Base-by-base conservation (phyloP, 1,140 invertebrate genomes). In the Halotydeus destructor region DNA sequence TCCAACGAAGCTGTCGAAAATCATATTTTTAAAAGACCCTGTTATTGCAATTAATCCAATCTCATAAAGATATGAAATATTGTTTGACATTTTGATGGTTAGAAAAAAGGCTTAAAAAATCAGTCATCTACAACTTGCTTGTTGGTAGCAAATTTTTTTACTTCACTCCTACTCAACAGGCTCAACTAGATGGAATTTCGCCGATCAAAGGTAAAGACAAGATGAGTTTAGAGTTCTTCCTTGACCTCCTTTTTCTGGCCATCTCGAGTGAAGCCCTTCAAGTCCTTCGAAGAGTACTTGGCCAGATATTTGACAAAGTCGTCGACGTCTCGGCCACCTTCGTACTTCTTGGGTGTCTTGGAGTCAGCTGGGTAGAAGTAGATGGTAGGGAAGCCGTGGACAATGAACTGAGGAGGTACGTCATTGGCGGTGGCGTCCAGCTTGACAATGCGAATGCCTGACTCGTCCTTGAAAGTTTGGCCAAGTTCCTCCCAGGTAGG, bases 381-480 rank as follows among this genome's bases (percentile, higher is more conserved):
- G 24, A 99, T 68, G 2, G 94, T 98, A 26, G 94, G 94, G 73
- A 96, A 99, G 18, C 93, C 93, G 50, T 72, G 70, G 12, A 99
- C 93, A 54, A 96, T 81, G 61, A 75, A 99, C 44, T 66, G 59
- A n/a, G 73, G 60, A 45, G 88, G 85, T 47, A 96, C 89, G 68
- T 99, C 93, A 62, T 99, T 99, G 33, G 84, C 85, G 1, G 91
- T 96, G 22, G 93, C 91, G 61, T 99, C 93, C 64, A 98, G 83
- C 59, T 98, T 98, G 0, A 93, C 81, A 57, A 99, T 91, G 37
- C 71, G 74, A 12, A 99, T 72, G 28, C 60, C 59, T 46, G 83
- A 70, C 61, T 98, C 91, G 52, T 78, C 64, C 49, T 72, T 72
- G 54, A 97, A 60, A 71, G 18, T 23, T 32, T 48, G 27, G 25